A percentile compares a stretch with the other conserved stretches of the same genome.
Evolutionary conservation across 2,888 invertebrate species (phyloP).

Genomic region (Volucella inflata): DNA sequence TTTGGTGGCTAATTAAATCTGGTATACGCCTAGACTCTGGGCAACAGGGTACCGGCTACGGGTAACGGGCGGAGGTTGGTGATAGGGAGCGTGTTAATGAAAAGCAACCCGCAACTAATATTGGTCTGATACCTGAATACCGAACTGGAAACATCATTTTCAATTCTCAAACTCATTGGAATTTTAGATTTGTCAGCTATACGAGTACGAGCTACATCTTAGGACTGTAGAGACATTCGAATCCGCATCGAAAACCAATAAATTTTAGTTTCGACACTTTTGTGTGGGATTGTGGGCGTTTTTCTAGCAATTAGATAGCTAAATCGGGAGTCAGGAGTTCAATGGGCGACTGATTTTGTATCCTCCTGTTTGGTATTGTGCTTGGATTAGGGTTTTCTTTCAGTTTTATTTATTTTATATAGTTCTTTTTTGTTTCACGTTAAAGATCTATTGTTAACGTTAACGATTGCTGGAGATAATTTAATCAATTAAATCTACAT

Average conservation of each 20-base stretch:
- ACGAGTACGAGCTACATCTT: neutral
- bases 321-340: conserved; percentile 70
- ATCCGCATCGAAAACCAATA: conserved; percentile 71
- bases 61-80: neutral
- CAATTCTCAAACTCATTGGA: conserved; percentile 73
- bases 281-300: conserved; percentile 68
- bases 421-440: neutral
- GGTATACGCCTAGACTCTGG: conserved; percentile 39
- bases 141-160: conserved; percentile 71
- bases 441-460: conserved; percentile 54
- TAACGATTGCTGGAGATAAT: conserved; percentile 72
- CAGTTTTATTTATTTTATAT: conserved; percentile 5
- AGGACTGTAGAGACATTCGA: conserved; percentile 38
- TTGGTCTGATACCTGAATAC: conserved; percentile 33
- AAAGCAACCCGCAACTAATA: conserved; percentile 20
- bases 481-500: conserved; percentile 74
- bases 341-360: conserved; percentile 57
- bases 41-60: conserved; percentile 6
- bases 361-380: conserved; percentile 17
- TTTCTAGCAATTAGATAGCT: conserved; percentile 73
- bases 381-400: neutral
- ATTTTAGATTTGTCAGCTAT: conserved; percentile 68
- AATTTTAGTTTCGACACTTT: conserved; percentile 70
- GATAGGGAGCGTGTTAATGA: conserved; percentile 51
- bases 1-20: conserved; percentile 75